phyloP scores from a whole-genome alignment of 2,113 vertebrate species.

The Lipophrys pholis region DNA sequence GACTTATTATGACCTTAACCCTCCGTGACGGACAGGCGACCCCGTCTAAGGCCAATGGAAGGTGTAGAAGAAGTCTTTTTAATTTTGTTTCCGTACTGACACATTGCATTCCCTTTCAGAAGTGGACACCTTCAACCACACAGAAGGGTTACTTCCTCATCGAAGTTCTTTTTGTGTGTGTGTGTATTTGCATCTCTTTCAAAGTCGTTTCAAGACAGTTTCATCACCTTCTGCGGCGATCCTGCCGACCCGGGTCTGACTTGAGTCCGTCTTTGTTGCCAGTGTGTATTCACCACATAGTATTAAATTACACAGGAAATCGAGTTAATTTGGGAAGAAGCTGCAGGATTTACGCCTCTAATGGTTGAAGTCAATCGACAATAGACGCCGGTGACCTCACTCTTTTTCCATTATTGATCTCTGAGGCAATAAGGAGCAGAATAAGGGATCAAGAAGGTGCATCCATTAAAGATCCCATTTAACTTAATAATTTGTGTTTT shows the following conservation, averaged over 20 bases:
- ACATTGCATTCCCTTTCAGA: background rate
- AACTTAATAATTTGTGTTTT: background rate
- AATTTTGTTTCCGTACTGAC: too few relatives aligned
- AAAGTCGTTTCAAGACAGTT: constrained; percentile 50
- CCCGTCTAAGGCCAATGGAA: too few relatives aligned
- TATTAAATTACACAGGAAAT: constrained; percentile 4
- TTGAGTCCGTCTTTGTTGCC: constrained; percentile 6
- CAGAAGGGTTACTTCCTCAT: constrained; percentile 6
- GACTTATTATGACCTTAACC: too few relatives aligned
- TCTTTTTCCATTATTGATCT: constrained; percentile 54
- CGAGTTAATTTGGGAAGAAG: constrained; percentile 8
- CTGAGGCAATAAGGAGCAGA: constrained; percentile 16
- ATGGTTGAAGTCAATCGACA: constrained; percentile 39
- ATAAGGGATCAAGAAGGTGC: constrained; percentile 59
- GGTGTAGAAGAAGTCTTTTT: too few relatives aligned
- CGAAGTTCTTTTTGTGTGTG: background rate
- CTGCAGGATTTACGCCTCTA: constrained; percentile 19
- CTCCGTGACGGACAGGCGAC: too few relatives aligned
- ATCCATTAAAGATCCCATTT: constrained; percentile 31
- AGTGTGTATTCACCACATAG: constrained; percentile 1
- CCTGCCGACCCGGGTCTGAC: background rate
- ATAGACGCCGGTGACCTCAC: constrained; percentile 17
- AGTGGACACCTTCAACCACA: background rate
- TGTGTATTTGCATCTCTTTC: constrained; percentile 17
- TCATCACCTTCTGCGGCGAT: constrained; percentile 39